A percentile compares a stretch with the other conserved stretches of the same genome.
phyloP scores from a whole-genome alignment of 2,888 invertebrate genomes.

The Cephalotes varians region DNA sequence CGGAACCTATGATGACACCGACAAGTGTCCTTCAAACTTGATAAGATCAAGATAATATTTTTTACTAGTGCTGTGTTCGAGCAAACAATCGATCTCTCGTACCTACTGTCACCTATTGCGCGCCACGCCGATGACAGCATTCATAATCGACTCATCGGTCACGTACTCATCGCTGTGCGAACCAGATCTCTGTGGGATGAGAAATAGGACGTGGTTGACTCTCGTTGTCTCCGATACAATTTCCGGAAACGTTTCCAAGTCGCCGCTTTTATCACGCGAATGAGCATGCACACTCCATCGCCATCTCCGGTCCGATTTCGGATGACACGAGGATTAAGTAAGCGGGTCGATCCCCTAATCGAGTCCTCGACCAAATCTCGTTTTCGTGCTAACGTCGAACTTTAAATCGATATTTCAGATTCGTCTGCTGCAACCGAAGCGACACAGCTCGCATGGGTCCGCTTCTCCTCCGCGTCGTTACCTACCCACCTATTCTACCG shows the following conservation, averaged over 20 bases:
- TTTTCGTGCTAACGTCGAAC: constrained; percentile 64
- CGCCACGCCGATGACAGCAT: background rate
- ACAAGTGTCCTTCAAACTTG: constrained; percentile 66
- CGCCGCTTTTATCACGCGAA: background rate
- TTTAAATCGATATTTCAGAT: constrained; percentile 76
- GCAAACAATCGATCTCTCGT: constrained; percentile 57
- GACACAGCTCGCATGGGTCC: constrained; percentile 43
- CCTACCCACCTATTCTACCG: constrained; percentile 50
- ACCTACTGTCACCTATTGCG: background rate
- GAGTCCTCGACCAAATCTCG: constrained; percentile 65
- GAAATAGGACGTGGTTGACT: background rate
- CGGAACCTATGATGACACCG: constrained; percentile 60
- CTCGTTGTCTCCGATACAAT: constrained; percentile 7
- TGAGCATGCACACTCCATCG: background rate
- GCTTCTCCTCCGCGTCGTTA: constrained; percentile 25
- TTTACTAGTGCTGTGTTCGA: constrained; percentile 29
- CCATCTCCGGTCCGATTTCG: constrained; percentile 45
- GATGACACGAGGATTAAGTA: constrained; percentile 56
- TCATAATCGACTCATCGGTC: constrained; percentile 29
- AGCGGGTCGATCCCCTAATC: constrained; percentile 68
- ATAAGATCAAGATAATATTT: constrained; percentile 59
- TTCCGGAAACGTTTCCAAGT: constrained; percentile 1
- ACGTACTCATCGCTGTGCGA: background rate
- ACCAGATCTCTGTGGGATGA: background rate
- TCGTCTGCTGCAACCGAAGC: constrained; percentile 58